Base-by-base conservation (phyloP, 1,140 invertebrate genomes). In the Matsumurasca onukii region DNA sequence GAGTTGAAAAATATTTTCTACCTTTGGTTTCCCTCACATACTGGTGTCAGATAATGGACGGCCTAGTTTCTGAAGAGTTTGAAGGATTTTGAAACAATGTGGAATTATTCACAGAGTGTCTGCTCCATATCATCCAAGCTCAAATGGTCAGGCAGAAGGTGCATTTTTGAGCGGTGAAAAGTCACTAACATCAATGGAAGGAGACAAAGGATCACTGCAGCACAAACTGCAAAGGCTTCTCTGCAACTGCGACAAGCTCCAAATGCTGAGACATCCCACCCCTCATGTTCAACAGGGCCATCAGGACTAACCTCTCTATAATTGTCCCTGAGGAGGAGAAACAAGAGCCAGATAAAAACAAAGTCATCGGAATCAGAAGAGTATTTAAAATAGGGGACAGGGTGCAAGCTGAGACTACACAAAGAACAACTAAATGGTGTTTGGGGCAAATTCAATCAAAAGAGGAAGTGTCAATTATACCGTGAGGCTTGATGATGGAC, bases 91-190 rank as follows among this genome's bases (percentile, higher is more conserved):
- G 39, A 45, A 45, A 45, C 9, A 45, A 45, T 45, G 39, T 45
- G n/a, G 39, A 9, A 45, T 45, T 45, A 45, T 45, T 45, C 39
- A 45, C n/a, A 45, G 39, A 45, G n/a, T n/a, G n/a, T 45, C 39
- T 12, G 39, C n/a, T 9, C 39, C 39, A 45, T 45, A 45, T n/a
- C 39, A 45, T n/a, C 39, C 39, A 45, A 45, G 39, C 39, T 45
- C n/a, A 45, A 45, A 45, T 12, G 39, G 39, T 45, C 39, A 45
- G 39, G 39, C 39, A 12, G 39, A 45, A 45, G n/a, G 9, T 9
- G 9, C 9, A 12, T 9, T 45, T 12, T n/a, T 12, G 39, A 45
- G 9, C n/a, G 39, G 9, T n/a, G n/a, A 45, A n/a, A 45, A n/a
- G 39, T 12, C 39, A 45, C n/a, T 45, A 45, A 45, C 9, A 45